phyloP scores from a whole-genome alignment of 2,797 vertebrate species.

The Limnodromus scolopaceus region DNA sequence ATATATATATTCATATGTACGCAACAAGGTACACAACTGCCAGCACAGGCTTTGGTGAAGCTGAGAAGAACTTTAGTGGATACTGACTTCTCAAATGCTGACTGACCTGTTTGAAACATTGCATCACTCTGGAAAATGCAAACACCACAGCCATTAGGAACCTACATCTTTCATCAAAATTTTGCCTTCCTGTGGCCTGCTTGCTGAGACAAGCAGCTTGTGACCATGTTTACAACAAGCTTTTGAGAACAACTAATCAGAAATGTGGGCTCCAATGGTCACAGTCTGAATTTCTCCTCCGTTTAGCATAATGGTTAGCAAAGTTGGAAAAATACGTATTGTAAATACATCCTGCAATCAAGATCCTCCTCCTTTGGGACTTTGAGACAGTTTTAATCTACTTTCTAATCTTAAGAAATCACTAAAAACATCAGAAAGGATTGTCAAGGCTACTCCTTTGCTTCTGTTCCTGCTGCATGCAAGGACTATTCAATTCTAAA shows the following conservation, averaged over 20 bases:
- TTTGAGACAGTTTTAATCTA: neutral
- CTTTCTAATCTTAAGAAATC: neutral
- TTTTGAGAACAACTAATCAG: neutral
- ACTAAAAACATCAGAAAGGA: neutral
- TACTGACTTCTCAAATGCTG: neutral
- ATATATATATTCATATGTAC: neutral
- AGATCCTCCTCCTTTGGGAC: neutral
- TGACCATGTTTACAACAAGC: neutral
- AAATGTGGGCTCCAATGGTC: neutral
- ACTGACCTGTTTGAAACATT: neutral
- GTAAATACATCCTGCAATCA: neutral
- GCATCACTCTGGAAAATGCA: neutral
- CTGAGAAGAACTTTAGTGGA: neutral
- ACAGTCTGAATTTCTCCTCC: neutral
- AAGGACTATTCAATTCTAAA: neutral
- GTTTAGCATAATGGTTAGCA: neutral
- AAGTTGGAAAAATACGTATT: accelerated
- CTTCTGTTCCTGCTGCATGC: neutral
- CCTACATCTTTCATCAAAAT: neutral
- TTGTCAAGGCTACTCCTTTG: neutral
- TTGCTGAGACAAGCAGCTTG: slow-evolving; percentile 23
- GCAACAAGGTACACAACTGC: neutral
- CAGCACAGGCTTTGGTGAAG: neutral
- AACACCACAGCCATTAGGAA: neutral
- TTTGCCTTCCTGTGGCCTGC: neutral